Conservation (phyloP, 2,113 vertebrate genomes). For the Colossoma macropomum region DNA sequence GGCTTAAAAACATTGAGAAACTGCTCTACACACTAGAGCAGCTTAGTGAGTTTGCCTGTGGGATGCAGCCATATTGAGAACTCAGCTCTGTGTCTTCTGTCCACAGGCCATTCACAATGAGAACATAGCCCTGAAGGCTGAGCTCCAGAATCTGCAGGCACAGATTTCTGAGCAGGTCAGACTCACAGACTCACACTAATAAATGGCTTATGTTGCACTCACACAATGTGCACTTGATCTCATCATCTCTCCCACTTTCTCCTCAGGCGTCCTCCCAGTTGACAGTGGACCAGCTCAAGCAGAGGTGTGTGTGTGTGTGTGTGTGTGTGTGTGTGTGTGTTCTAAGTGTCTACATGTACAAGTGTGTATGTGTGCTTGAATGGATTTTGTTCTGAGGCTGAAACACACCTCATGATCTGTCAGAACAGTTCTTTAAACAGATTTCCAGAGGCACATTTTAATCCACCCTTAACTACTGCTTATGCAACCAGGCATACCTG, state of each 20-base stretch:
- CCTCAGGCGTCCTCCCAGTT: conserved; percentile 71
- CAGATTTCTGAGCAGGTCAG: conserved; percentile 90
- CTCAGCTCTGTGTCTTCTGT: background rate
- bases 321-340: background rate
- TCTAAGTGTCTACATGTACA: too few species aligned
- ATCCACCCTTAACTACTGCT: background rate
- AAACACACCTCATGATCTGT: conserved; percentile 2
- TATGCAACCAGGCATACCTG: background rate
- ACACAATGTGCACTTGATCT: background rate
- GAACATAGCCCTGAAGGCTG: conserved; percentile 87
- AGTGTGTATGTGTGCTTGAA: background rate
- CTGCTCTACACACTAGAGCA: background rate
- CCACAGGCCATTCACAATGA: conserved; percentile 89
- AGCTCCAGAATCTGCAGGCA: conserved; percentile 88
- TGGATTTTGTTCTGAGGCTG: background rate
- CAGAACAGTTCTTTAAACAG: background rate
- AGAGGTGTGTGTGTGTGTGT: conserved; percentile 67
- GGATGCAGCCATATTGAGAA: background rate
- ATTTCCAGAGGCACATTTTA: background rate
- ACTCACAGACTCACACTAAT: conserved; percentile 4
- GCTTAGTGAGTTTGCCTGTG: too few species aligned
- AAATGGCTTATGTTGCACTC: background rate
- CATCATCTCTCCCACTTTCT: background rate
- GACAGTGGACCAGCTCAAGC: conserved; percentile 76
- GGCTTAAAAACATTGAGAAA: background rate